These are phyloP conservation scores for Eupithecia pulchellata DNA, from an alignment of 2,888 invertebrate genomes.

Conservation along the genomic window DNA sequence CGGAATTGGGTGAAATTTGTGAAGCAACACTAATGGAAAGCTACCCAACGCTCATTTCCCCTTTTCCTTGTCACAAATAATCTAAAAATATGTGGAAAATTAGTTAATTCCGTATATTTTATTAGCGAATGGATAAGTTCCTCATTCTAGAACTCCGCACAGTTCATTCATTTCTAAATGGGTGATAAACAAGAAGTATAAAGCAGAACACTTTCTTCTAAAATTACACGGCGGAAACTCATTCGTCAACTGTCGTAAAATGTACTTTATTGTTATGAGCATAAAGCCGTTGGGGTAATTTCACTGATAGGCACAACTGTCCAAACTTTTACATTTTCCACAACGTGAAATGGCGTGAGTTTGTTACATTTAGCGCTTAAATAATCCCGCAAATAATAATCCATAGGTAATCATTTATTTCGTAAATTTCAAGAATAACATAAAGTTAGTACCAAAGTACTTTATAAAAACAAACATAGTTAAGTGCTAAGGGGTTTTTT, in stretches of 20 bases:
- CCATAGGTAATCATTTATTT: too few species aligned
- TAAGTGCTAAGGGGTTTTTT: too few species aligned
- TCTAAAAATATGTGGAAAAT: background rate
- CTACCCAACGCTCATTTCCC: too few species aligned
- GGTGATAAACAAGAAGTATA: conserved; percentile 20
- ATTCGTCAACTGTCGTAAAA: conserved; percentile 40
- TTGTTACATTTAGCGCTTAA: conserved; percentile 19
- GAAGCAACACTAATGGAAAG: too few species aligned
- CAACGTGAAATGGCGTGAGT: conserved; percentile 25
- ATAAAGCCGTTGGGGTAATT: conserved; percentile 26
- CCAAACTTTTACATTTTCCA: conserved; percentile 37
- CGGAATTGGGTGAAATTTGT: too few species aligned
- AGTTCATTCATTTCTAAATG: conserved; percentile 8
- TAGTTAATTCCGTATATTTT: too few species aligned
- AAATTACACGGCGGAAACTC: conserved; percentile 26
- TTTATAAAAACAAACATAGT: too few species aligned
- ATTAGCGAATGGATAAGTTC: background rate
- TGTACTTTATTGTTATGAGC: conserved; percentile 28
- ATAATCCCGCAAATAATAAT: background rate
- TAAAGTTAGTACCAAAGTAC: too few species aligned
- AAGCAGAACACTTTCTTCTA: conserved; percentile 30
- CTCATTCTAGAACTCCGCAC: background rate
- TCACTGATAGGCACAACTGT: conserved; percentile 23
- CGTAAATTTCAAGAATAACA: too few species aligned
- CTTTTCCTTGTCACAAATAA: too few species aligned